A percentile compares a stretch with the other conserved stretches of the same genome.
phyloP scores from a whole-genome alignment of 2,888 invertebrate species.

The Euphydryas editha region DNA sequence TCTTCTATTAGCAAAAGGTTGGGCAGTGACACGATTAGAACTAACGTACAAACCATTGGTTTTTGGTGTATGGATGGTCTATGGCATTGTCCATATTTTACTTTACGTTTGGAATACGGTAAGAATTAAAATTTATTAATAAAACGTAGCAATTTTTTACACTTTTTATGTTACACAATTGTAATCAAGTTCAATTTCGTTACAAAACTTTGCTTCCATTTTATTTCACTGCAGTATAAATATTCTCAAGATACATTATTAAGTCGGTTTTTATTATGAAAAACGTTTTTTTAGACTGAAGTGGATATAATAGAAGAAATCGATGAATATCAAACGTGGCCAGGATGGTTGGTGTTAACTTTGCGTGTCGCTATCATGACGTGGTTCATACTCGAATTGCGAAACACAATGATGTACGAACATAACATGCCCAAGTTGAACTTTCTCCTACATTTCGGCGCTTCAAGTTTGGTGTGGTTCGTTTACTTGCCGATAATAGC shows the following conservation, averaged over 20 bases:
- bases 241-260: no score
- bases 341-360: conserved; percentile 96
- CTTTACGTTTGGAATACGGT: conserved; percentile 99
- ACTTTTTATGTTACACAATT: no score
- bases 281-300: conserved; percentile 92
- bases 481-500: conserved; percentile 98
- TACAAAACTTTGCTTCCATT: no score
- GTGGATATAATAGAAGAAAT: conserved; percentile 98
- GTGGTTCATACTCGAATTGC: conserved; percentile 92
- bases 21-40: conserved; percentile 96
- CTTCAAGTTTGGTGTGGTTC: conserved; percentile 99
- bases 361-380: conserved; percentile 93
- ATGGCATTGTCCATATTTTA: conserved; percentile 95
- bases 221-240: no score
- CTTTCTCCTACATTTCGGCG: conserved; percentile 98
- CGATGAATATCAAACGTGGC: conserved; percentile 99
- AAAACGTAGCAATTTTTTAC: background rate
- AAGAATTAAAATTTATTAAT: conserved; percentile 62
- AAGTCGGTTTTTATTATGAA: no score
- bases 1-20: conserved; percentile 96
- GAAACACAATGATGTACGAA: conserved; percentile 81
- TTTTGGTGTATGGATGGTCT: conserved; percentile 95
- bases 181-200: no score
- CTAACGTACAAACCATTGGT: conserved; percentile 93
- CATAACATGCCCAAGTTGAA: conserved; percentile 89